These are phyloP conservation scores for Acropora tenuis DNA, from an alignment of 64 coral and sea anemone species.

Conservation along the genomic window DNA sequence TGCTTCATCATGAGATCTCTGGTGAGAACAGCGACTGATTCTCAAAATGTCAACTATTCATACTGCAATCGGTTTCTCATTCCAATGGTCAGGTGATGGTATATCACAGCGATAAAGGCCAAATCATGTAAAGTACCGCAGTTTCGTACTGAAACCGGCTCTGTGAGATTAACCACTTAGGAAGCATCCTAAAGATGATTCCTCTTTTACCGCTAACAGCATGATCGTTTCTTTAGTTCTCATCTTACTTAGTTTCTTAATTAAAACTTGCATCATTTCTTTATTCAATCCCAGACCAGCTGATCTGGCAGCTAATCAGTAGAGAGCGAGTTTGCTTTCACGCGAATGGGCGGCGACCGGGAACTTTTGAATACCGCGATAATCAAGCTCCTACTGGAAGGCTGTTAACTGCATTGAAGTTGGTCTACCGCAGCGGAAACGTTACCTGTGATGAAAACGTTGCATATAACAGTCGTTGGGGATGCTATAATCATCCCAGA, in stretches of 20 bases:
- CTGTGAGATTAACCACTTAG: no score
- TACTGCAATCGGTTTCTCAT: no score
- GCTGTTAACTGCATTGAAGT: slow-evolving; percentile 54
- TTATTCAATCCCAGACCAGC: background rate
- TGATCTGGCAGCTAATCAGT: background rate
- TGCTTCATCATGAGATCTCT: no score
- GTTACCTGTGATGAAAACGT: background rate
- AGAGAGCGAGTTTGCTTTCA: slow-evolving; percentile 48
- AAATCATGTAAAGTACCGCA: no score
- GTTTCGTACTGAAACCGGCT: no score
- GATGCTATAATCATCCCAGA: slow-evolving; percentile 17
- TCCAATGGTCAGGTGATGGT: no score
- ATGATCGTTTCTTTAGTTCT: background rate
- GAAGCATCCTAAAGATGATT: background rate
- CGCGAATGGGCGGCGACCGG: slow-evolving; percentile 47
- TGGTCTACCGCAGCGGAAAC: slow-evolving; percentile 19
- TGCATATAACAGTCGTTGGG: slow-evolving; percentile 57
- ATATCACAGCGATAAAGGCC: no score
- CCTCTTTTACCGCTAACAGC: background rate
- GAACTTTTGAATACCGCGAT: slow-evolving; percentile 17
- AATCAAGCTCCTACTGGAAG: background rate
- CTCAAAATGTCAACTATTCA: no score
- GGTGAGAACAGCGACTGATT: no score
- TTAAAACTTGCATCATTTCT: background rate
- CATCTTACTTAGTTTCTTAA: background rate